Base-by-base conservation (phyloP, 37 sponge, comb jelly and placozoan species). In the Crambe crambe region DNA sequence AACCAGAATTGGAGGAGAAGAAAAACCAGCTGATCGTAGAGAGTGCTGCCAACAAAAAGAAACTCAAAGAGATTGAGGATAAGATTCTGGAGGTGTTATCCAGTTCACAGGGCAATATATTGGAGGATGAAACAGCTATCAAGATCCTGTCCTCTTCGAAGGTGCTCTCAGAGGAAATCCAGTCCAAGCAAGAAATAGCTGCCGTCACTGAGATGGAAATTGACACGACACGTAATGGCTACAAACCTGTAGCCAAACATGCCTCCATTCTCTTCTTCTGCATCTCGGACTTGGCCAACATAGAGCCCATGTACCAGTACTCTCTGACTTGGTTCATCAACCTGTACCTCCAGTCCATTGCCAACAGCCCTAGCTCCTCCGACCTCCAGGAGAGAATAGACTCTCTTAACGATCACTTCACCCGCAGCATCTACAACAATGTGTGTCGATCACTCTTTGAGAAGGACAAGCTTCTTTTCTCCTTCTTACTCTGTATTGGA, bases 271-370 rank as follows among this genome's bases (percentile, higher is more conserved):
- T 97, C 25, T 97, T 97, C 91, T 97, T 97, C 89, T 95, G 91
- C 65, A 97, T 97, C 83, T 89, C 93, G 61, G 98, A 97, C 79
- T 65, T 97, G 42, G 98, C 98, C 58, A 95, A 88, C 75, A 95
- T 97, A 61, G 99, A 98, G 70, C 96, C 96, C 39, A 98, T 98
- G 99, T 95, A 97, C 85, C 99, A 98, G 82, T 95, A 98, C 80
- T 95, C 96, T 18, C 84, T 98, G 47, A 80, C 78, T 2, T 98
- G 96, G 96, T 98, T 95, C 68, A 97, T 97, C 76, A 97, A 97
- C 80, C 89, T 97, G 31, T 97, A 90, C 80, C 47, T 95, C 0
- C 94, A 96, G 91, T 96, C 96, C 38, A 94, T 97, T 58, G 89
- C 89, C 56, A 92, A 97, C 83, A 94, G 95, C 68, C 81, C 79